phyloP scores from a whole-genome alignment of 2,888 invertebrate genomes.

The Pachydiplax longipennis region DNA sequence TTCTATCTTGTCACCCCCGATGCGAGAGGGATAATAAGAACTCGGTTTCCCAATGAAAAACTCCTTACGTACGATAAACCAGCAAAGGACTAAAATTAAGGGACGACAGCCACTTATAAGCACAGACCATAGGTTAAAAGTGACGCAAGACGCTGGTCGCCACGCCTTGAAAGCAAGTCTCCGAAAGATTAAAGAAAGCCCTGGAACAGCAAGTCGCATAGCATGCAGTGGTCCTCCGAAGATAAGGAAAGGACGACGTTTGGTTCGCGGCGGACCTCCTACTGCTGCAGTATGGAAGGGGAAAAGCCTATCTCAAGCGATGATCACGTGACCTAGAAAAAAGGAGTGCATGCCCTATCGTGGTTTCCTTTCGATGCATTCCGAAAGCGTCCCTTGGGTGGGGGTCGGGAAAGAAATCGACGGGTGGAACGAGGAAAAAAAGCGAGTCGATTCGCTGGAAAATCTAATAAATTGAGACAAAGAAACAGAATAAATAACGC shows the following conservation, averaged over 20 bases:
- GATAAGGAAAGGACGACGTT: not conserved
- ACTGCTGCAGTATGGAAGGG: not conserved
- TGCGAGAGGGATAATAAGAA: not conserved
- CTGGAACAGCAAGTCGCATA: not conserved
- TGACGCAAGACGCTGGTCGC: too few species aligned
- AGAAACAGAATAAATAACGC: not conserved
- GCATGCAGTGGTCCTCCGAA: not conserved
- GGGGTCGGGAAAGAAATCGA: not conserved
- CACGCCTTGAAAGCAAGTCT: not conserved
- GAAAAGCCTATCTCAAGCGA: slow-evolving; percentile 8
- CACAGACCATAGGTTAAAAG: slow-evolving; percentile 5
- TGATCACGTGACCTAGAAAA: slow-evolving; percentile 37
- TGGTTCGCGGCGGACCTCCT: not conserved
- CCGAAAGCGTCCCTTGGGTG: not conserved
- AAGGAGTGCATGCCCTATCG: slow-evolving; percentile 24
- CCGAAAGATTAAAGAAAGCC: not conserved
- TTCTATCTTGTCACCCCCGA: not conserved
- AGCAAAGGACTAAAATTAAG: not conserved
- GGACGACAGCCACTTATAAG: not conserved
- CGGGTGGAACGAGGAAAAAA: not conserved
- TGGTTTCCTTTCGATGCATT: slow-evolving; percentile 27
- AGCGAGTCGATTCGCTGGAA: not conserved
- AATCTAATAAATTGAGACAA: not conserved
- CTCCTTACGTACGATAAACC: slow-evolving; percentile 4
- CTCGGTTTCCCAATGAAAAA: not conserved